Percentiles rank a stretch among this genome's conserved stretches.
Conservation (phyloP, 2,888 invertebrate species). For the Diloba caeruleocephala region DNA sequence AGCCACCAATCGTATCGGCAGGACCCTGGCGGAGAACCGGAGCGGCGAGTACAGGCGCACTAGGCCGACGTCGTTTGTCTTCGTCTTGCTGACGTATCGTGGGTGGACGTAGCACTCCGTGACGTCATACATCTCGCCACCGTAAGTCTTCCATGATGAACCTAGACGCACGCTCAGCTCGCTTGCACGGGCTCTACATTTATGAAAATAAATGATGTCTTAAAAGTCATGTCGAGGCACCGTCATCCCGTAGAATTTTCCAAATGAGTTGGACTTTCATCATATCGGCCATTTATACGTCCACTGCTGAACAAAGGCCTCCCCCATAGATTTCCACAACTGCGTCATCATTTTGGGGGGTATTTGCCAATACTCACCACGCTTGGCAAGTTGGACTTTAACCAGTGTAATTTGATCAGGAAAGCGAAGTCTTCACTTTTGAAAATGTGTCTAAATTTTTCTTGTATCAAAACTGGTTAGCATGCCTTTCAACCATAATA, state of each 20-base stretch:
- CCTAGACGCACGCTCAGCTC: constrained; percentile 85
- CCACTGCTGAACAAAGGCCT: too few relatives aligned
- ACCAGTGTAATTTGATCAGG: too few relatives aligned
- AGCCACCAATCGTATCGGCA: constrained; percentile 76
- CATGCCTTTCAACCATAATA: not conserved
- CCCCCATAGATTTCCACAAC: too few relatives aligned
- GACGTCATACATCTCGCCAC: constrained; percentile 85
- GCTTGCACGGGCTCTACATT: constrained; percentile 68
- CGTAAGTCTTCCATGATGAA: constrained; percentile 84
- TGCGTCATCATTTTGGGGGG: too few relatives aligned
- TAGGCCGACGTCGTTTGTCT: constrained; percentile 83
- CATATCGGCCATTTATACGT: too few relatives aligned
- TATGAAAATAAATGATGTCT: not conserved
- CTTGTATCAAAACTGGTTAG: not conserved
- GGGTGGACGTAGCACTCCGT: constrained; percentile 80
- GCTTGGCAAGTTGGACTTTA: too few relatives aligned
- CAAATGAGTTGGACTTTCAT: too few relatives aligned
- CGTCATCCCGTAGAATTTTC: too few relatives aligned
- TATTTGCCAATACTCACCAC: too few relatives aligned
- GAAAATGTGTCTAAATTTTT: too few relatives aligned
- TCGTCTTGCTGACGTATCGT: constrained; percentile 79
- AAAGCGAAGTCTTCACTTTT: too few relatives aligned
- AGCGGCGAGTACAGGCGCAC: constrained; percentile 78
- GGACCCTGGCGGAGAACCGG: constrained; percentile 75
- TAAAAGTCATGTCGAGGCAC: too few relatives aligned